These are phyloP conservation scores for Aphrophora alni DNA, from an alignment of 2,888 invertebrate species.

Conservation along the genomic window DNA sequence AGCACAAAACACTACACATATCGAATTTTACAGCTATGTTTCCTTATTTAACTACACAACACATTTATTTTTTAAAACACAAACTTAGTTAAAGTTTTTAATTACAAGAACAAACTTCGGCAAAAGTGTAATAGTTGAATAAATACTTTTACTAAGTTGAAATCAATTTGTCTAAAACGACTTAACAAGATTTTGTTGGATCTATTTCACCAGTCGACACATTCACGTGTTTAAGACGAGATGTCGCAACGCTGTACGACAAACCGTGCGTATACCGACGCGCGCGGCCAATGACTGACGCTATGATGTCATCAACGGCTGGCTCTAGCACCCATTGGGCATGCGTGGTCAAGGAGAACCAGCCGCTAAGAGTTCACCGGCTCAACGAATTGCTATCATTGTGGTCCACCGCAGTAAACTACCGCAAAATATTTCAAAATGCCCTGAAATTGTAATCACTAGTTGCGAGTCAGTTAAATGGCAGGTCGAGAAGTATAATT, in stretches of 20 bases:
- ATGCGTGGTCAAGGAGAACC: conserved; percentile 39
- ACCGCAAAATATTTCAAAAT: neutral
- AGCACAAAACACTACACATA: neutral
- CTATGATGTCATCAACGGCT: neutral
- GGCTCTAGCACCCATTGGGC: conserved; percentile 27
- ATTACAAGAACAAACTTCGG: no score
- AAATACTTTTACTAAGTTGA: no score
- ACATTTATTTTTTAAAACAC: no score
- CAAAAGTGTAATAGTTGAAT: no score
- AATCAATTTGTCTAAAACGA: no score
- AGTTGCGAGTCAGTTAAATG: neutral
- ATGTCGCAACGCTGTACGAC: neutral
- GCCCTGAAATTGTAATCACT: neutral
- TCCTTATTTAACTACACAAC: neutral
- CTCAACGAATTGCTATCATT: neutral
- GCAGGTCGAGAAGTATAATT: no score
- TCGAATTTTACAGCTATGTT: neutral
- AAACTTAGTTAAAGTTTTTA: no score
- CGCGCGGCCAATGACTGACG: conserved; percentile 32
- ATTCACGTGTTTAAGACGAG: neutral
- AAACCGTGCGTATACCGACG: neutral
- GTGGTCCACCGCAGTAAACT: neutral
- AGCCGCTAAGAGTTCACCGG: conserved; percentile 18
- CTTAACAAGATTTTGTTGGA: no score
- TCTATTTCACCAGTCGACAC: neutral